Percentiles rank a stretch among this genome's conserved stretches.
Conservation (phyloP, 2,113 vertebrate species). For the Mesocricetus auratus region DNA sequence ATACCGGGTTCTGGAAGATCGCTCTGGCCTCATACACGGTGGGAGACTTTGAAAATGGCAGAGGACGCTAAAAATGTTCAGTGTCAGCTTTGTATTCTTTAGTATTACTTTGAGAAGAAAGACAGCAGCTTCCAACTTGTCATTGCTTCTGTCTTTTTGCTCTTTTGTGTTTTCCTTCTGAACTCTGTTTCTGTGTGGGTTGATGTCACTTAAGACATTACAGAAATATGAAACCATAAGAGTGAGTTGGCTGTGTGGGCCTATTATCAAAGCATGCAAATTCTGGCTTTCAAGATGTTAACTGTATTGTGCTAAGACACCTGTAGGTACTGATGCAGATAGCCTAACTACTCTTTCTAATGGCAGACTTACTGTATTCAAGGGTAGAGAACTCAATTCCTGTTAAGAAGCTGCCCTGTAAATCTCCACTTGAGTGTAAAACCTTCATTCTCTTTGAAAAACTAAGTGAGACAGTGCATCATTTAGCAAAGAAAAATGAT, state of each 20-base stretch:
- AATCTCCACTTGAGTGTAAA: not conserved
- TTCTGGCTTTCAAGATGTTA: not conserved
- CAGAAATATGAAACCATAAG: not conserved
- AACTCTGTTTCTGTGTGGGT: no score
- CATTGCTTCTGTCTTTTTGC: not conserved
- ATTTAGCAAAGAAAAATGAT: not conserved
- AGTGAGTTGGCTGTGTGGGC: not conserved
- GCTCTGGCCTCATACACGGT: not conserved
- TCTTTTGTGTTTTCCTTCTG: not conserved
- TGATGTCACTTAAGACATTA: not conserved
- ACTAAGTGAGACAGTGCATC: not conserved
- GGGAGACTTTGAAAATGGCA: not conserved
- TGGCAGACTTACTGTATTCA: not conserved
- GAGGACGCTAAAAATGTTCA: not conserved
- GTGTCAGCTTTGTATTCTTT: not conserved
- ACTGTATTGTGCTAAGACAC: not conserved
- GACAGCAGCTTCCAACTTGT: not conserved
- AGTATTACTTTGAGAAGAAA: not conserved
- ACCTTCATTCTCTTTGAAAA: not conserved
- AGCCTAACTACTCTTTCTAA: not conserved
- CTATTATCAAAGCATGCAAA: not conserved
- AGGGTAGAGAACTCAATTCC: not conserved
- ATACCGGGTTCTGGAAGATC: not conserved
- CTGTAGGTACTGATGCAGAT: not conserved
- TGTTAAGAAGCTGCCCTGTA: not conserved